These are phyloP conservation scores for Operophtera brumata DNA, from an alignment of 2,888 invertebrate species.

Conservation along the genomic window DNA sequence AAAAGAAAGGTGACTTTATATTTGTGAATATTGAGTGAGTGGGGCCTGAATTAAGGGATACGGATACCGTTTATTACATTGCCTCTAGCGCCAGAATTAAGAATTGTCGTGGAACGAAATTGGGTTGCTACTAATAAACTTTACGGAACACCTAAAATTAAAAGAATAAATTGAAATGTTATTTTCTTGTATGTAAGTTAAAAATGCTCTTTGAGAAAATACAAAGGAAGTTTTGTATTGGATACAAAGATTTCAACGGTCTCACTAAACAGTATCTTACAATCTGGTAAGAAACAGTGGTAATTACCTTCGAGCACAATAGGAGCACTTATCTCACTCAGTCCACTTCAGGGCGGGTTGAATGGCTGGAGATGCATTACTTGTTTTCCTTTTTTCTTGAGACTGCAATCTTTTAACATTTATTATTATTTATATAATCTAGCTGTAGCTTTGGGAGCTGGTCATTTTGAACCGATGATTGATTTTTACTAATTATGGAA, in stretches of 20 bases:
- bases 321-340: constrained; percentile 20
- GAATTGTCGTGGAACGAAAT: neutral
- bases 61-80: constrained; percentile 5
- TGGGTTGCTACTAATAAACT: neutral
- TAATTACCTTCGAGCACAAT: constrained; percentile 21
- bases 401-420: constrained; percentile 2
- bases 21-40: constrained; percentile 35
- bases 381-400: constrained; percentile 14
- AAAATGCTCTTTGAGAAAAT: neutral
- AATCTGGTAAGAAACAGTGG: constrained; percentile 22
- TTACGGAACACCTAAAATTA: neutral
- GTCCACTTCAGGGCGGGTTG: constrained; percentile 16
- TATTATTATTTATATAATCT: neutral
- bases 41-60: constrained; percentile 24
- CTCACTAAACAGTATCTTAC: constrained; percentile 11
- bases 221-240: neutral
- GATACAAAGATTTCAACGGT: constrained; percentile 4
- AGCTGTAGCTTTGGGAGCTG: neutral
- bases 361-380: constrained; percentile 17
- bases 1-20: constrained; percentile 81
- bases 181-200: neutral
- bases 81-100: neutral
- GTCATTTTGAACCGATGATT: no score
- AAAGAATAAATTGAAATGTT: neutral
- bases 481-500: no score